Evolutionary conservation across 1,140 invertebrate genomes (phyloP), one percentile per base, ranked within the genome.

Genomic region (Scaptodrosophila lebanonensis): DNA sequence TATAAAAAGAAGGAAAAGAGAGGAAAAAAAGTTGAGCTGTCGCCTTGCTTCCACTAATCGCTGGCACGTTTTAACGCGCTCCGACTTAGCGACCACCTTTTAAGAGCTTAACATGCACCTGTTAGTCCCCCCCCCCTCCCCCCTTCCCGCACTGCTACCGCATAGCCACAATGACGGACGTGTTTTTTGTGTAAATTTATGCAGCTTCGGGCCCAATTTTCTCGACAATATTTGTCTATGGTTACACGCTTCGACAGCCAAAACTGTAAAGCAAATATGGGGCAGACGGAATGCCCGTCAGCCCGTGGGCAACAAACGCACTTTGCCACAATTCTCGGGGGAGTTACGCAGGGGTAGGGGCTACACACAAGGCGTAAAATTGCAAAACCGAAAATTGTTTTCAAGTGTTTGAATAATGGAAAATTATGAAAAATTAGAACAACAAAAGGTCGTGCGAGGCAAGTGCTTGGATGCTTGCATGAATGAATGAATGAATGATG

Each of bases 171-270:
- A n/a, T n/a, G n/a, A n/a, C n/a, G n/a, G n/a, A n/a, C n/a, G n/a
- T n/a, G n/a, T 61, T 79, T 66, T 66, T 75, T 68, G 76, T 76
- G 76, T 64, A 83, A 83, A 83, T 83, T 83, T 83, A 83, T 83
- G 66, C 76, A 83, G 70, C 77, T 82, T 60, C 56, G 54, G 61
- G 67, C 73, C 69, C 57, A 76, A 68, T 68, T 83, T 67, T 70
- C 52, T 52, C 47, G 47, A 66, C 61, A 82, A 68, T 83, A 76
- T 83, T 83, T 83, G 70, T 77, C 76, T 76, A 68, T 42, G 71
- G 77, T 83, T 83, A 66, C 58, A 83, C 79, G 77, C 72, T 83
- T 83, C 77, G 71, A 83, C 77, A 83, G 79, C 68, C 71, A 83
- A 83, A 83, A 83, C 79, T 83, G 71, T 69, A 79, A 83, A 83